Evolutionary conservation across 2,888 invertebrate species (phyloP), one percentile per base, ranked within the genome.

Genomic region (Aphidius colemani): DNA sequence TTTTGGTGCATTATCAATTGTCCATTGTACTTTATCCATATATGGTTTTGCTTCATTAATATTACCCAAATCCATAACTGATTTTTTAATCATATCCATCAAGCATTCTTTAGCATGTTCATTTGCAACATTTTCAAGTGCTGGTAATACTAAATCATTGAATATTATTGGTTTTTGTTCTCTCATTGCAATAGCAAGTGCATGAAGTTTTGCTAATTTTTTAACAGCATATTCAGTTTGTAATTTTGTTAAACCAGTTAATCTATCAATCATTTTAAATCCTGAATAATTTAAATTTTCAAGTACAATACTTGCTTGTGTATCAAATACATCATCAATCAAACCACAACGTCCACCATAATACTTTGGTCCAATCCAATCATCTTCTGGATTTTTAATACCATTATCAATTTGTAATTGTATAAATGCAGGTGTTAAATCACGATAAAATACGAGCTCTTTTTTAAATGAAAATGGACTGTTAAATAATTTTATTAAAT

Each of bases 381-480:
- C 69, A 7, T 76, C 39, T 10, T 78, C 73, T 7, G 73, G 63
- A 4, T 74, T 67, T 0, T 68, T 49, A 1, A 75, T 66, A 0
- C 78, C 78, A 56, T 66, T 72, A 59, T 79, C 74, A 9, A 62
- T 60, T 64, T 75, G 75, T 2, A 76, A 64, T 43, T 74, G 63
- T 2, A 77, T 57, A 45, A 80, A 76, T 6, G 69, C 75, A 4
- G 78, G 78, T 1, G 75, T 74, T 9, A 81, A 57, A 7, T 65
- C 68, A 11, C 70, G 73, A 66, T 82, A 83, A 63, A 81, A 81
- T 13, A 72, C 66, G 8, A 82, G 59, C 63, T 83, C 83, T 53
- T 82, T 82, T 4, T 72, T 59, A 61, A 82, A 82, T 0, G 79
- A 72, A 9, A 76, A 62, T 0, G 82, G 79, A 11, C 78, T 79